Percentiles rank a stretch among this genome's conserved stretches.
These are phyloP conservation scores for Hemiscyllium ocellatum DNA, from an alignment of 2,113 vertebrate genomes.

Conservation along the genomic window DNA sequence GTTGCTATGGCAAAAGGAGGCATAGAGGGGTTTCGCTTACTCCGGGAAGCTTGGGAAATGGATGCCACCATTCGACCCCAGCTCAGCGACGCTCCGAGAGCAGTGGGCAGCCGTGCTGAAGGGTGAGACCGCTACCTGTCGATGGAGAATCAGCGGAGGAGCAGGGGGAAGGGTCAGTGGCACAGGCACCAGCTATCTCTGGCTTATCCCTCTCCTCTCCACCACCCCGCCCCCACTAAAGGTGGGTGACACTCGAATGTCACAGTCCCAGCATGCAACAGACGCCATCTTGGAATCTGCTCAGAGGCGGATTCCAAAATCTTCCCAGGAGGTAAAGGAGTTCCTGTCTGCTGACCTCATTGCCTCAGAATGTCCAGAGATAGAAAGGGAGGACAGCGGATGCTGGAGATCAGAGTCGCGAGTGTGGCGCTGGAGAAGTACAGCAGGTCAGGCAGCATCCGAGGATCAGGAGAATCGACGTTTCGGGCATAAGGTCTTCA, in stretches of 20 bases:
- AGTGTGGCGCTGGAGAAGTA: too few species aligned
- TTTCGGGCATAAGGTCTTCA: too few species aligned
- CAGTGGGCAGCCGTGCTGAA: neutral
- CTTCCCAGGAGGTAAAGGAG: neutral
- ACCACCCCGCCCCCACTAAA: neutral
- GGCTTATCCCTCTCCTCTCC: neutral
- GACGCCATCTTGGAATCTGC: neutral
- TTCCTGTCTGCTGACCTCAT: neutral
- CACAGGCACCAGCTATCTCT: neutral
- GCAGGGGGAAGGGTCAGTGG: neutral
- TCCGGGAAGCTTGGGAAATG: neutral
- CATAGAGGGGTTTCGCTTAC: neutral
- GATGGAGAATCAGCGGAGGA: neutral
- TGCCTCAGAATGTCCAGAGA: neutral
- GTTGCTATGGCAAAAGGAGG: neutral
- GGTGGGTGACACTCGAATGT: neutral
- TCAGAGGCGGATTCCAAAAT: neutral
- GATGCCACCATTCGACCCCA: neutral
- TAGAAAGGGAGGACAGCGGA: too few species aligned
- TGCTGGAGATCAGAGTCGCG: too few species aligned
- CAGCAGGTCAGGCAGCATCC: too few species aligned
- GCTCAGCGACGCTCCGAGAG: neutral
- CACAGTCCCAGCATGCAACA: neutral
- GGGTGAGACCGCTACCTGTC: neutral
- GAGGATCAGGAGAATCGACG: too few species aligned